Conservation (phyloP, 2,888 invertebrate genomes). For the Patella depressa region DNA sequence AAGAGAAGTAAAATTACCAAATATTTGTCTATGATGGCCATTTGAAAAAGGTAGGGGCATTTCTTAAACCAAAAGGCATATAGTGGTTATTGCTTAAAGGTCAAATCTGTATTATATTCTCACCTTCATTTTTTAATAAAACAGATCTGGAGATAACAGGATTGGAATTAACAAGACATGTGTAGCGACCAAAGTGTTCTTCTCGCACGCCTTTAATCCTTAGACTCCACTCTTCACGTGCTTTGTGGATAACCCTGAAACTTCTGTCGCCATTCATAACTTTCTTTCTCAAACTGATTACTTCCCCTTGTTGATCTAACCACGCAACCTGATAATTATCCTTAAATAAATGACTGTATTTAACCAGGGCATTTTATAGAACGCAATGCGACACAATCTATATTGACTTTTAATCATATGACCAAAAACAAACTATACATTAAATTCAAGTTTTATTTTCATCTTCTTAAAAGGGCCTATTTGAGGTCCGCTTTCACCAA, state of each 20-base stretch:
- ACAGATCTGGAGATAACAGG: conserved; percentile 45
- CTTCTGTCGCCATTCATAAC: conserved; percentile 33
- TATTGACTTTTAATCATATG: conserved; percentile 11
- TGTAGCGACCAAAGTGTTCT: conserved; percentile 45
- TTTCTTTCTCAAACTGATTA: conserved; percentile 35
- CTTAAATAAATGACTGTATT: background rate
- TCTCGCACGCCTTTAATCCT: conserved; percentile 33
- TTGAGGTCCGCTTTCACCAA: background rate
- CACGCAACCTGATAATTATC: conserved; percentile 42
- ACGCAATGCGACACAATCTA: background rate
- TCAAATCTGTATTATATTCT: no score
- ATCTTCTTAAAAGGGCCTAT: background rate
- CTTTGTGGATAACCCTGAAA: conserved; percentile 35
- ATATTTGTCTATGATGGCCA: no score
- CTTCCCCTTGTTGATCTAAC: conserved; percentile 31
- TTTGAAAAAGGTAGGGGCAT: no score
- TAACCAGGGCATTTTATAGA: background rate
- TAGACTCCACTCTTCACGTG: conserved; percentile 45
- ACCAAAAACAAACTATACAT: background rate
- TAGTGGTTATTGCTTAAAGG: no score
- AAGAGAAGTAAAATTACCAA: no score
- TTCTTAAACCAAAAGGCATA: no score
- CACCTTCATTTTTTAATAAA: conserved; percentile 34
- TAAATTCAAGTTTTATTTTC: background rate
- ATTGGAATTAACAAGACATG: conserved; percentile 45